phyloP scores from a whole-genome alignment of 2,888 invertebrate species.

The Eugnorisma glareosa region DNA sequence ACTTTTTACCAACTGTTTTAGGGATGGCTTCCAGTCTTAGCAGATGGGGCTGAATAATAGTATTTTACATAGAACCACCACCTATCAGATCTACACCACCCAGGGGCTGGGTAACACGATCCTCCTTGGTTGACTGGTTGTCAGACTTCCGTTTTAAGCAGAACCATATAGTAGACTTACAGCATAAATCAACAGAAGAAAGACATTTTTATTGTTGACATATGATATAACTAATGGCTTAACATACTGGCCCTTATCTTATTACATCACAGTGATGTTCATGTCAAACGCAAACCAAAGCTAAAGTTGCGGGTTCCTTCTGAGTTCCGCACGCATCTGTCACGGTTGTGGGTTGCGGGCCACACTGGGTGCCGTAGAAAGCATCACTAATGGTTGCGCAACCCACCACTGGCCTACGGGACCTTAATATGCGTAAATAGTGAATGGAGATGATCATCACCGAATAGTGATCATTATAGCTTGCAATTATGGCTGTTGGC shows the following conservation, averaged over 20 bases:
- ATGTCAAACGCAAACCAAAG: conserved; percentile 37
- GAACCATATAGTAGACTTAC: background rate
- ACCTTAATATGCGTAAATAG: conserved; percentile 58
- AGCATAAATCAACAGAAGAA: background rate
- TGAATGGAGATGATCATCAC: conserved; percentile 56
- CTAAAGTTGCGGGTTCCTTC: conserved; percentile 32
- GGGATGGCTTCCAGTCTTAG: too few relatives aligned
- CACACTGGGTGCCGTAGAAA: conserved; percentile 54
- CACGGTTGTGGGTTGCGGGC: conserved; percentile 10
- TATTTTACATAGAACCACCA: background rate
- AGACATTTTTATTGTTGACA: background rate
- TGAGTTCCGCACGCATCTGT: conserved; percentile 54
- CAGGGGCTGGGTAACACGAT: background rate
- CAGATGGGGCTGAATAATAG: background rate
- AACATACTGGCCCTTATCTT: conserved; percentile 9
- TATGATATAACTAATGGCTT: background rate
- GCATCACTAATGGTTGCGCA: conserved; percentile 64
- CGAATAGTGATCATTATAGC: conserved; percentile 42
- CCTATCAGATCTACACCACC: too few relatives aligned
- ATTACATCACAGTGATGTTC: conserved; percentile 37
- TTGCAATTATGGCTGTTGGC: conserved; percentile 23
- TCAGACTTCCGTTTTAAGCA: too few relatives aligned
- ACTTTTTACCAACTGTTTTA: background rate
- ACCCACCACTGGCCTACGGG: conserved; percentile 18
- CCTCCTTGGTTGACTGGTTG: background rate